Percentiles rank a stretch among this genome's conserved stretches.
These are phyloP conservation scores for Dysmachus trigonus DNA, from an alignment of 2,888 invertebrate species.

Conservation along the genomic window DNA sequence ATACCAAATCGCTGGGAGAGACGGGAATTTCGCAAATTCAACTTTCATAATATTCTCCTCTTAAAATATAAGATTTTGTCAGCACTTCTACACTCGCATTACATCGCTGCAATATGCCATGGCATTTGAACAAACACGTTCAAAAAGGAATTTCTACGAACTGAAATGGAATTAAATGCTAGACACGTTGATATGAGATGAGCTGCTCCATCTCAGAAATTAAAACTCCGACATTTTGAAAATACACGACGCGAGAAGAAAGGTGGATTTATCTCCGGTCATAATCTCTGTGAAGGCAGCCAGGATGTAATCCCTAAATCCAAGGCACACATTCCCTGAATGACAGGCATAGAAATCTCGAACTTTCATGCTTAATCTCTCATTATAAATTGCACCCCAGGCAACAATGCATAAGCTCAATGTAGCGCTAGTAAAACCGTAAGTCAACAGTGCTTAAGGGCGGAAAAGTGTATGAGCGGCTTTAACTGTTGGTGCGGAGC, in stretches of 20 bases:
- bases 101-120: neutral
- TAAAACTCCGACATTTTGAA: neutral
- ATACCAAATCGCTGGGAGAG: too few species aligned
- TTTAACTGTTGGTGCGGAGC: neutral
- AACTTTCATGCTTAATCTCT: slow-evolving; percentile 14
- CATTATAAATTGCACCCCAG: slow-evolving; percentile 25
- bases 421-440: neutral
- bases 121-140: neutral
- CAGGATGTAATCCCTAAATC: slow-evolving; percentile 1
- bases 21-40: too few species aligned
- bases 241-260: neutral
- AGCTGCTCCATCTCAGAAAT: neutral
- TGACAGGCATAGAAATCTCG: slow-evolving; percentile 11
- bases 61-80: neutral
- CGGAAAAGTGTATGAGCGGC: neutral
- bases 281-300: neutral
- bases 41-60: neutral
- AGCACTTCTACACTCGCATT: neutral
- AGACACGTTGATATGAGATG: neutral
- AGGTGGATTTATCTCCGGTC: neutral
- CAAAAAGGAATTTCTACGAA: neutral
- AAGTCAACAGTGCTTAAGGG: neutral
- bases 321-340: neutral
- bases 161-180: neutral
- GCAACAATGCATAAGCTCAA: neutral